These are phyloP conservation scores for Brachystomella parvula DNA, from an alignment of 1,140 invertebrate genomes.

Conservation along the genomic window DNA sequence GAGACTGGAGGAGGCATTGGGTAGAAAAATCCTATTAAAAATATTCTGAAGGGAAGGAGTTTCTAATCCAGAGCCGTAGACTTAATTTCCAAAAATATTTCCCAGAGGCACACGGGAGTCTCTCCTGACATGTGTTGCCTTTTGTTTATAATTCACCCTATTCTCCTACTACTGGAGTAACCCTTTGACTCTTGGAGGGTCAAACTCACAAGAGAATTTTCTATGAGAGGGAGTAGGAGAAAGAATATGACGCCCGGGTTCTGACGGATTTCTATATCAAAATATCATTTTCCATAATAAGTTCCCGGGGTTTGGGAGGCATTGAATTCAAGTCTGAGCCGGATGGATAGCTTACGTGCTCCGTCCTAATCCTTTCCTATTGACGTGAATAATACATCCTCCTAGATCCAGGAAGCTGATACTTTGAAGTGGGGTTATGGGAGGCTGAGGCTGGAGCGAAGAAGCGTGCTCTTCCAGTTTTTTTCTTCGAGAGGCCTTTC, in stretches of 20 bases:
- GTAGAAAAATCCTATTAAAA: slow-evolving; percentile 3
- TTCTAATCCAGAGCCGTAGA: neutral
- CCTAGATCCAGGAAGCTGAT: neutral
- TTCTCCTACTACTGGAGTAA: neutral
- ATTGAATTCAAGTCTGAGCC: neutral
- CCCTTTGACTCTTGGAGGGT: neutral
- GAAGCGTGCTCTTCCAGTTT: too few species aligned
- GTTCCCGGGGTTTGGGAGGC: slow-evolving; percentile 1
- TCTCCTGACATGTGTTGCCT: slow-evolving; percentile 3
- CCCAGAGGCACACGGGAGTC: neutral
- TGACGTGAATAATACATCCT: neutral
- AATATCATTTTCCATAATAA: slow-evolving; percentile 13
- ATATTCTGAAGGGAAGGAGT: neutral
- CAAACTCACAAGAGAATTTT: neutral
- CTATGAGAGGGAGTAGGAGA: neutral
- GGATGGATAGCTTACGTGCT: slow-evolving; percentile 12
- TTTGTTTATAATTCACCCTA: slow-evolving; percentile 1
- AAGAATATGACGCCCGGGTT: neutral
- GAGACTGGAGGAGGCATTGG: neutral
- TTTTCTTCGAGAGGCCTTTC: too few species aligned
- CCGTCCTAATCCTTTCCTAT: slow-evolving; percentile 8
- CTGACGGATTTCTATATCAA: neutral
- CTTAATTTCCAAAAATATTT: neutral
- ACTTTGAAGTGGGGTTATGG: too few species aligned
- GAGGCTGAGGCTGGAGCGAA: too few species aligned